Evolutionary conservation across 30 jellyfish, hydroid and myxozoan species (phyloP), one percentile per base, ranked within the genome.

Genomic region (Aurelia coerulea): DNA sequence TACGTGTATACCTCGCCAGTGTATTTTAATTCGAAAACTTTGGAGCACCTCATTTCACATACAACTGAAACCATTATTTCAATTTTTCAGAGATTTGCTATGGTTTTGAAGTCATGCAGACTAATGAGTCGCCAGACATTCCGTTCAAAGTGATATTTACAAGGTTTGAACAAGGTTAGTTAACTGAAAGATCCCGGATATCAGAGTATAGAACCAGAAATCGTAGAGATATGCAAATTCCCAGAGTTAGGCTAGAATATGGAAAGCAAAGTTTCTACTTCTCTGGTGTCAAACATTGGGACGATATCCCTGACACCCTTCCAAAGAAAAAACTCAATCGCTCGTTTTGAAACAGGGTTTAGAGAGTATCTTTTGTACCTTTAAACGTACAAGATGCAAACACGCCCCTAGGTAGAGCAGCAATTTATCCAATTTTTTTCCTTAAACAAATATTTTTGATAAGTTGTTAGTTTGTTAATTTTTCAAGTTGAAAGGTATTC

Each of bases 51-150:
- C 29, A 23, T 23, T 23, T 23, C 29, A 23, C 29, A 23, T 23
- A 23, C 29, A 23, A 23, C 29, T 23, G 29, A 23, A 23, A 23
- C 29, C 29, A 23, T 23, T 23, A 23, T 23, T 23, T 23, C 29
- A 23, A 23, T 62, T 8, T 62, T 62, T 33, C n/a, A 62, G 18
- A 62, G n/a, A 62, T 62, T 62, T 62, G 73, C n/a, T 62, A 62
- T 15, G 73, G 73, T 39, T 62, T 62, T 62, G n/a, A 62, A 62
- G 73, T 10, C n/a, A 62, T 62, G 73, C 31, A 16, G 73, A 7
- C 73, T 7, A 62, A 15, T 62, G 73, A 62, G n/a, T 62, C 73
- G 73, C 73, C 73, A 62, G n/a, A 62, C 31, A 39, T 62, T 15
- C 12, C 73, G 6, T 62, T 62, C 31, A 15, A 8, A 15, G 73